Conservation (phyloP, 2,113 vertebrate genomes). For the Hydrochoerus hydrochaeris region DNA sequence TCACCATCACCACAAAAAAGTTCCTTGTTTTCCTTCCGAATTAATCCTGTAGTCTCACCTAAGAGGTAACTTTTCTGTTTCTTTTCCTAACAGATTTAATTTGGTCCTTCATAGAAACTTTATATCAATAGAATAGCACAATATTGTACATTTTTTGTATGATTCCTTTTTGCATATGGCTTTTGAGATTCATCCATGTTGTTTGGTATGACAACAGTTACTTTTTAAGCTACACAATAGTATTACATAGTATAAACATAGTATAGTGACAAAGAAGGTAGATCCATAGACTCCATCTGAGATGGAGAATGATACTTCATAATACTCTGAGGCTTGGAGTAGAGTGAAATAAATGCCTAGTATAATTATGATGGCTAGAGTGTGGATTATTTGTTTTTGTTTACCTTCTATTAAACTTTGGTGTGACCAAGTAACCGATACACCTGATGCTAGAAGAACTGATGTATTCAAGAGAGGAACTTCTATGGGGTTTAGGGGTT, state of each 20-base stretch:
- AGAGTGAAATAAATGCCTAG: no score
- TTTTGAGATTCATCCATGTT: background rate
- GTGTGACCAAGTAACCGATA: no score
- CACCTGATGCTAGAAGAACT: no score
- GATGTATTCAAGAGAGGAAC: no score
- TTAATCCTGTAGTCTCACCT: background rate
- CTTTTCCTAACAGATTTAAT: background rate
- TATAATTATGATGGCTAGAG: no score
- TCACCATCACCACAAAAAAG: background rate
- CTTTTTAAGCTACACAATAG: background rate
- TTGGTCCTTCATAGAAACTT: background rate
- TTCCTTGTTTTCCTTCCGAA: background rate
- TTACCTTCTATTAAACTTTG: no score
- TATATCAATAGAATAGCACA: background rate
- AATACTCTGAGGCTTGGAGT: no score
- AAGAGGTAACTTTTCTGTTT: background rate
- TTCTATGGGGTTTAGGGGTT: no score
- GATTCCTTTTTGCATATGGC: background rate
- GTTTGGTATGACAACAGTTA: background rate
- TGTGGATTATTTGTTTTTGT: no score
- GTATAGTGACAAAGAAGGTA: no score
- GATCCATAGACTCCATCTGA: no score
- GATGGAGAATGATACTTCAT: no score
- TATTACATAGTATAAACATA: background rate
- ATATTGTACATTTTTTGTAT: background rate